phyloP scores from a whole-genome alignment of 2,888 invertebrate species.

The Elmis aenea region DNA sequence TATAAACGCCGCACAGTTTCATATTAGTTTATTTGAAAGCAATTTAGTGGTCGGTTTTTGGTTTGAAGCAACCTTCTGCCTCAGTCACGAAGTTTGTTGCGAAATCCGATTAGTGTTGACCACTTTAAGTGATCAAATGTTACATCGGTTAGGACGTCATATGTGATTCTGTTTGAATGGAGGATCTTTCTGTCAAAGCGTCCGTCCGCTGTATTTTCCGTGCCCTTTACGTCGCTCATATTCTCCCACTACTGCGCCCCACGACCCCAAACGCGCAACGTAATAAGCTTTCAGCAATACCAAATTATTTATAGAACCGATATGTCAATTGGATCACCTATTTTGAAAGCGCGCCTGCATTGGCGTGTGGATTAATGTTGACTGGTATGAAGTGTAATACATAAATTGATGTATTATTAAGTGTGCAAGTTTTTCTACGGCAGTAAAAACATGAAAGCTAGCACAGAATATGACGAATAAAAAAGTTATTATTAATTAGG shows the following conservation, averaged over 20 bases:
- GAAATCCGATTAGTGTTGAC: conserved; percentile 23
- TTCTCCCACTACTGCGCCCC: no score
- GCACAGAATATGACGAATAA: no score
- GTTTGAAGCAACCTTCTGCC: conserved; percentile 16
- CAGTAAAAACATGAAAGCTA: no score
- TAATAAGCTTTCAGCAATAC: conserved; percentile 13
- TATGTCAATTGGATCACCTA: conserved; percentile 15
- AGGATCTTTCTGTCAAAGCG: conserved; percentile 13
- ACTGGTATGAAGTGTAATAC: no score
- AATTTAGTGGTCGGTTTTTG: conserved; percentile 19
- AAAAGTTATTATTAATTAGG: no score
- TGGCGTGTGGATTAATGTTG: no score
- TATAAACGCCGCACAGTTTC: conserved; percentile 11
- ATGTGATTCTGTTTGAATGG: conserved; percentile 22
- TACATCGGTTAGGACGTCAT: conserved; percentile 17
- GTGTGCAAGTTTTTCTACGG: no score
- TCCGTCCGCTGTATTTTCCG: conserved; percentile 6
- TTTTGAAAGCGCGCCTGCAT: no score
- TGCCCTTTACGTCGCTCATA: no score
- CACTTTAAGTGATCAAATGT: conserved; percentile 22
- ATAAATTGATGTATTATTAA: no score
- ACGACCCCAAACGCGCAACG: neutral
- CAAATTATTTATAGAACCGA: conserved; percentile 19
- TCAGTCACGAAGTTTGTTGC: conserved; percentile 18
- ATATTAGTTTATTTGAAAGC: conserved; percentile 18